Conservation (phyloP, 2,888 invertebrate genomes). For the Drosophila setosimentum region DNA sequence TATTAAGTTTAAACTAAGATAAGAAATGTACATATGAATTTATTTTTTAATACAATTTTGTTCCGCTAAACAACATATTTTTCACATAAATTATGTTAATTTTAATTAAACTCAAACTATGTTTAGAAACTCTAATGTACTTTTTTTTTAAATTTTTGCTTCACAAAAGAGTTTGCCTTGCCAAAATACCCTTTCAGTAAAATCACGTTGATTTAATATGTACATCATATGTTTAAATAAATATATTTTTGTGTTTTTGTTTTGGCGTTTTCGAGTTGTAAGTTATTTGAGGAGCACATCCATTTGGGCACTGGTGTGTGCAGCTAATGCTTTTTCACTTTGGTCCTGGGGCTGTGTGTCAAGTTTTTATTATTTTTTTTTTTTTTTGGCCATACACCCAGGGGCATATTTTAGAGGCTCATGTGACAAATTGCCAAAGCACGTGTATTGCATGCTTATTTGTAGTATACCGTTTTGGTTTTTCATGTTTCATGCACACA, state of each 20-base stretch:
- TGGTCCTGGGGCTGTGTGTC: conserved; percentile 45
- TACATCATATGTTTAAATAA: neutral
- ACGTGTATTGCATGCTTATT: conserved; percentile 81
- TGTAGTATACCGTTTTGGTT: conserved; percentile 22
- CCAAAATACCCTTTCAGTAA: neutral
- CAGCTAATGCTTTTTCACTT: conserved; percentile 64
- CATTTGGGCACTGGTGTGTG: conserved; percentile 30
- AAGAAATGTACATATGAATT: neutral
- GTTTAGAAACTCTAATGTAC: neutral
- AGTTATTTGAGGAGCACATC: conserved; percentile 1
- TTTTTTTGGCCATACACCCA: conserved; percentile 57
- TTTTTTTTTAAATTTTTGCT: neutral
- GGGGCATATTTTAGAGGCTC: conserved; percentile 83
- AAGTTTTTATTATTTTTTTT: conserved; percentile 29
- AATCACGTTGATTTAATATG: neutral
- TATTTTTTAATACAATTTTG: neutral
- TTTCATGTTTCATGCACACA: conserved; percentile 20
- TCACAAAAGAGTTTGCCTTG: neutral
- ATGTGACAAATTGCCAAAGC: conserved; percentile 81
- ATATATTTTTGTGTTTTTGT: neutral
- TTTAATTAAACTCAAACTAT: neutral
- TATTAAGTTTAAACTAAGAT: neutral
- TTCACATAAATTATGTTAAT: neutral
- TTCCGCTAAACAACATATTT: neutral
- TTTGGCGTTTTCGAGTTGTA: conserved; percentile 8